phyloP scores from a whole-genome alignment of 2,113 vertebrate genomes.

The Sander lucioperca region DNA sequence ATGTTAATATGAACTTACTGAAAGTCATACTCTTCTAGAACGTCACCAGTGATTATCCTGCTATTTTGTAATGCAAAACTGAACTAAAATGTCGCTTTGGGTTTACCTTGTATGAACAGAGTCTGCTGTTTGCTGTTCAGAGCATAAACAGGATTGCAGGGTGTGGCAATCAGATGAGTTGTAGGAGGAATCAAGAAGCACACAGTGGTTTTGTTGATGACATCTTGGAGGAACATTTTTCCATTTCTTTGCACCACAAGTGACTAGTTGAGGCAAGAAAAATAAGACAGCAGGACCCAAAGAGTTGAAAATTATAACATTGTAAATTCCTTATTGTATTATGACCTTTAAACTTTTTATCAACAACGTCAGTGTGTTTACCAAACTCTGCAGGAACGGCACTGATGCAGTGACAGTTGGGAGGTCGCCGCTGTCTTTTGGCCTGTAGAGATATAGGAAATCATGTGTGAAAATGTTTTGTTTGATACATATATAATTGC shows the following conservation, averaged over 20 bases:
- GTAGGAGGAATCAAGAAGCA: slow-evolving; percentile 81
- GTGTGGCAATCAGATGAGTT: slow-evolving; percentile 55
- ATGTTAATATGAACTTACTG: not conserved
- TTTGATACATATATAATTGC: not conserved
- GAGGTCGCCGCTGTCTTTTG: slow-evolving; percentile 50
- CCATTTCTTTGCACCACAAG: slow-evolving; percentile 85
- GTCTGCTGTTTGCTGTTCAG: slow-evolving; percentile 76
- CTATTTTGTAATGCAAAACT: not conserved
- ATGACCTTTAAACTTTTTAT: not conserved
- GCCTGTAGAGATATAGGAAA: slow-evolving; percentile 46
- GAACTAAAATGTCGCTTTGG: not conserved
- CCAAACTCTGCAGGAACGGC: slow-evolving; percentile 69
- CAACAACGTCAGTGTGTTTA: slow-evolving; percentile 27
- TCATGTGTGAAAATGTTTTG: not conserved
- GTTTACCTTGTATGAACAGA: slow-evolving; percentile 87
- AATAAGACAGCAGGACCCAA: not conserved
- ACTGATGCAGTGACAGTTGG: slow-evolving; percentile 49
- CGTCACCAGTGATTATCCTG: not conserved
- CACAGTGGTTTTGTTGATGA: slow-evolving; percentile 69
- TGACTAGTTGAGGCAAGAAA: slow-evolving; percentile 74
- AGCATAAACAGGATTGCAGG: slow-evolving; percentile 85
- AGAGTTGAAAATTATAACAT: not conserved
- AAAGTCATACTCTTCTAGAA: not conserved
- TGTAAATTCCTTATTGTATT: not conserved
- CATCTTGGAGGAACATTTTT: slow-evolving; percentile 84